phyloP scores from a whole-genome alignment of 2,888 invertebrate genomes.

The Drosophila rellima region DNA sequence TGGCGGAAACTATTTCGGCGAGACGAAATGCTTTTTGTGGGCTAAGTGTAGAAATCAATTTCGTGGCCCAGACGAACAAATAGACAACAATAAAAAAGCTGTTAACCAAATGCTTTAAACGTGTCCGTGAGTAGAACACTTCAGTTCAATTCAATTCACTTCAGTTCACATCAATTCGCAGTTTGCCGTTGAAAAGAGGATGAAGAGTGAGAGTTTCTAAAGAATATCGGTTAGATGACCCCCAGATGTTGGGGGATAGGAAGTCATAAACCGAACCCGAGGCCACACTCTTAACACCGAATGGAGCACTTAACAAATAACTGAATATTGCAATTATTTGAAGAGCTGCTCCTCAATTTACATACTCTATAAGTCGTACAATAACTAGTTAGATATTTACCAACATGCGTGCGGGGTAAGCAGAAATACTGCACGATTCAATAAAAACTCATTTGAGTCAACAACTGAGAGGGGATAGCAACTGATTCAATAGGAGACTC shows the following conservation, averaged over 20 bases:
- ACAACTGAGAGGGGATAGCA: constrained; percentile 50
- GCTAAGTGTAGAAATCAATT: constrained; percentile 61
- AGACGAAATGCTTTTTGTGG: constrained; percentile 47
- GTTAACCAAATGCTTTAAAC: constrained; percentile 62
- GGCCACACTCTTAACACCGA: constrained; percentile 34
- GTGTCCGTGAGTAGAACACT: constrained; percentile 67
- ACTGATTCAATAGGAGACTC: constrained; percentile 52
- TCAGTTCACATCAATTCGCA: constrained; percentile 52
- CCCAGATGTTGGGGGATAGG: constrained; percentile 38
- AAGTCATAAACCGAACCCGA: constrained; percentile 48
- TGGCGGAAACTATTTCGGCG: constrained; percentile 23
- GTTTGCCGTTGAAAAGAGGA: constrained; percentile 2
- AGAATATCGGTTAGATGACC: constrained; percentile 35
- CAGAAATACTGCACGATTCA: constrained; percentile 11
- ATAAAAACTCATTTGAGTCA: constrained; percentile 52
- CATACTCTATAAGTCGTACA: background rate
- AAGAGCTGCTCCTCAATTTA: constrained; percentile 13
- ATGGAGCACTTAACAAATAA: constrained; percentile 28
- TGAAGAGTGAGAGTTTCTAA: constrained; percentile 20
- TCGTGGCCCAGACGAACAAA: constrained; percentile 17
- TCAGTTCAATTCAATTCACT: constrained; percentile 24
- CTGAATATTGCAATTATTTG: constrained; percentile 17
- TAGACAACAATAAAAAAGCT: constrained; percentile 41
- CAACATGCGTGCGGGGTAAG: constrained; percentile 29
- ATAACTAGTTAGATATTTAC: constrained; percentile 18